Evolutionary conservation across 2,888 invertebrate genomes (phyloP).

Genomic region (Euproctis similis): DNA sequence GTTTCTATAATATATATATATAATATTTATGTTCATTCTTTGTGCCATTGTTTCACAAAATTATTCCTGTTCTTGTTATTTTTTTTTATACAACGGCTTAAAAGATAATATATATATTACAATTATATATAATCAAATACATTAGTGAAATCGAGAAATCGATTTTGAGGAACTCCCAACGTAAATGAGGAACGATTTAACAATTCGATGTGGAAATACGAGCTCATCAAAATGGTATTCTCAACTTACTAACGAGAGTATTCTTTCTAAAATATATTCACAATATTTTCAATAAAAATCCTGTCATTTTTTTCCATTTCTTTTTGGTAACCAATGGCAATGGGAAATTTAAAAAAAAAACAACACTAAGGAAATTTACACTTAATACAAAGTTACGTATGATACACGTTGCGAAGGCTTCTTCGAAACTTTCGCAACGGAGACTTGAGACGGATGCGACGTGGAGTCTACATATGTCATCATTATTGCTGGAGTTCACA

Average conservation of each 20-base stretch:
- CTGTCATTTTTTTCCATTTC: too few species aligned
- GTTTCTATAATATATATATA: constrained; percentile 73
- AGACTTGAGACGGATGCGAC: constrained; percentile 49
- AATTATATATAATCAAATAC: constrained; percentile 66
- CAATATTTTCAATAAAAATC: constrained; percentile 68
- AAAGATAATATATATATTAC: constrained; percentile 73
- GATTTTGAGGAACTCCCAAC: constrained; percentile 56
- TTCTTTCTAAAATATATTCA: constrained; percentile 68
- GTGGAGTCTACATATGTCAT: constrained; percentile 30
- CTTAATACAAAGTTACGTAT: constrained; percentile 67
- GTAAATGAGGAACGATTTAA: constrained; percentile 60
- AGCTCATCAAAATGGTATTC: constrained; percentile 55
- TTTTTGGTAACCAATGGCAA: constrained; percentile 76
- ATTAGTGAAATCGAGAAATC: constrained; percentile 64
- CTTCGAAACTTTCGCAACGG: constrained; percentile 51
- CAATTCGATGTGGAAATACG: constrained; percentile 69
- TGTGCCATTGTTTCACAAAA: constrained; percentile 76
- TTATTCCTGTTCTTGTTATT: constrained; percentile 75
- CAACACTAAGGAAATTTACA: constrained; percentile 60
- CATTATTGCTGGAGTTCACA: constrained; percentile 66
- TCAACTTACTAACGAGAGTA: constrained; percentile 62
- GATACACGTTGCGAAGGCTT: constrained; percentile 44
- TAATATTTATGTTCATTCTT: constrained; percentile 75
- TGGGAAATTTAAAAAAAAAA: too few species aligned
- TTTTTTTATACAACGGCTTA: constrained; percentile 74